phyloP scores from a whole-genome alignment of 1,140 invertebrate species.

The Danaus melanippus region DNA sequence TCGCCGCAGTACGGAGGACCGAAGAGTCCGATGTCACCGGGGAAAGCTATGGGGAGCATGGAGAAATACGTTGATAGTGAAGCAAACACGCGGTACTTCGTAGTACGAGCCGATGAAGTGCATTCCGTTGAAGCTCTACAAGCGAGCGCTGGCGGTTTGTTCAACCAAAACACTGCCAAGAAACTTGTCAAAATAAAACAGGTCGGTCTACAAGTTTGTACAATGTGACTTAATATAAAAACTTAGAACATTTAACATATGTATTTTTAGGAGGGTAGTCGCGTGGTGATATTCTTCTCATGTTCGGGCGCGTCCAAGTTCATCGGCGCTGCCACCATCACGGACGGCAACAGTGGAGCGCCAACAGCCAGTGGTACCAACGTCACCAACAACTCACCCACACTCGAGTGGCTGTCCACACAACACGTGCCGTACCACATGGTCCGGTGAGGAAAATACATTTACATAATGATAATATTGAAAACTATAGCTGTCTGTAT shows the following conservation, averaged over 20 bases:
- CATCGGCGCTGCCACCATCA: constrained; percentile 37
- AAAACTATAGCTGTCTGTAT: too few relatives aligned
- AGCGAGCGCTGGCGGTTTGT: constrained; percentile 47
- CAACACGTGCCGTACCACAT: constrained; percentile 40
- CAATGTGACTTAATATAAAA: not conserved
- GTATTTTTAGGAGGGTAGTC: constrained; percentile 41
- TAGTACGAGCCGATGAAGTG: constrained; percentile 53
- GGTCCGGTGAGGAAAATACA: constrained; percentile 27
- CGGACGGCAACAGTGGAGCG: constrained; percentile 29
- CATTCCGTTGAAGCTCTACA: constrained; percentile 55
- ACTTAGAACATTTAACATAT: constrained; percentile 3
- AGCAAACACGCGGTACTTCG: constrained; percentile 52
- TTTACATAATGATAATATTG: not conserved
- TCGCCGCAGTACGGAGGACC: constrained; percentile 40
- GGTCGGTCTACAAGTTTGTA: constrained; percentile 30
- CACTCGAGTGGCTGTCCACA: constrained; percentile 26
- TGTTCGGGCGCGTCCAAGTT: constrained; percentile 40
- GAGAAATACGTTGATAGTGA: constrained; percentile 44
- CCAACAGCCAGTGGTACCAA: constrained; percentile 1
- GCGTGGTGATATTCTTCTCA: constrained; percentile 51
- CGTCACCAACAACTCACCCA: not conserved
- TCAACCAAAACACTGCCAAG: constrained; percentile 61
- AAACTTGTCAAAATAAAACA: constrained; percentile 62
- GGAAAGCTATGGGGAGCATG: constrained; percentile 16
- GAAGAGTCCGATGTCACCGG: constrained; percentile 47